Percentiles rank a stretch among this genome's conserved stretches.
Conservation (phyloP, 2,888 invertebrate species). For the Calliphora vomitoria region DNA sequence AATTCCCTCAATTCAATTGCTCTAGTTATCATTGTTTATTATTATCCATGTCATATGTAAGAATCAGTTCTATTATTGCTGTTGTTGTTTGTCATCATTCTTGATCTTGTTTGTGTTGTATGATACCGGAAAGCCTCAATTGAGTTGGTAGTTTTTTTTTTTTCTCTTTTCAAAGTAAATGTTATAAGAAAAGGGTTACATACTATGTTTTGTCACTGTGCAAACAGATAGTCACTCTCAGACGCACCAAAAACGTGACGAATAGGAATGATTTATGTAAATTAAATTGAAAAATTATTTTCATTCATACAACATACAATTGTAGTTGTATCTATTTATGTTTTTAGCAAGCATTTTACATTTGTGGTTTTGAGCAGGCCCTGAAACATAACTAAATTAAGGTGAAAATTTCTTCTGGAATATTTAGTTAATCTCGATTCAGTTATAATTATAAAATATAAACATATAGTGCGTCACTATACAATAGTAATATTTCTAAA, state of each 20-base stretch:
- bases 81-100: neutral
- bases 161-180: slow-evolving; percentile 3
- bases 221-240: neutral
- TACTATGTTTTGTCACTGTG: neutral
- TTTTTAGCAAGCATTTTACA: neutral
- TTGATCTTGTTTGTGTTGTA: slow-evolving; percentile 22
- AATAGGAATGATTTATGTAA: neutral
- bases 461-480: too few relatives aligned
- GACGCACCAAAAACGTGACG: slow-evolving; percentile 11
- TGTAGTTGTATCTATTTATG: neutral
- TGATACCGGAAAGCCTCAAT: slow-evolving; percentile 72
- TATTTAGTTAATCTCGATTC: too few relatives aligned
- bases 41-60: slow-evolving; percentile 39
- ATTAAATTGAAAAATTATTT: slow-evolving; percentile 28
- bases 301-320: neutral
- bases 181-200: slow-evolving; percentile 23
- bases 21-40: slow-evolving; percentile 67
- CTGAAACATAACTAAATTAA: too few relatives aligned
- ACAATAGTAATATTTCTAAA: too few relatives aligned
- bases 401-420: too few relatives aligned
- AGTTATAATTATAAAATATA: too few relatives aligned
- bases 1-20: slow-evolving; percentile 62
- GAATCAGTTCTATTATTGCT: slow-evolving; percentile 14
- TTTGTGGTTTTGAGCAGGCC: neutral
- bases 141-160: slow-evolving; percentile 41